Base-by-base conservation (phyloP, 2,113 vertebrate genomes). In the Odontophorus gujanensis region DNA sequence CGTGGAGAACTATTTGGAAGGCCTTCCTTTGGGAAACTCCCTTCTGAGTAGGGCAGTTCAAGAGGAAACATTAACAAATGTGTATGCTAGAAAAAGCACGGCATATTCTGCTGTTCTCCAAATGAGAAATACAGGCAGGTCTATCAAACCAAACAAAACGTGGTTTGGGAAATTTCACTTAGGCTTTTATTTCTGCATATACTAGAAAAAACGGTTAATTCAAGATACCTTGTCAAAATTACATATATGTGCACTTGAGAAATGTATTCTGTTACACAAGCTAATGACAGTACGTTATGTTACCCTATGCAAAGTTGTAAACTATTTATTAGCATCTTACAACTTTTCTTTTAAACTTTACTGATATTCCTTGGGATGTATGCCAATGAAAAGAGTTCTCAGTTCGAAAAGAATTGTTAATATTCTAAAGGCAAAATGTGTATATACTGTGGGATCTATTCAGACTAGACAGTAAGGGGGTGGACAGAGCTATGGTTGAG, bases 11-110 rank as follows among this genome's bases (percentile, higher is more conserved):
- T 78, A 17, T 69, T 85, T 90, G 83, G 83, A 93, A 96, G 32
- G 47, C 48, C 34, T 94, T 73, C 45, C 80, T 89, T 81, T 72
- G 86, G 90, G 80, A 95, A 94, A 93, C 57, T 92, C 82, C 90
- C 63, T 74, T 65, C 45, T 71, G 61, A 83, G n/a, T n/a, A 38
- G 48, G n/a, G 4, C 50, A 85, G 67, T 68, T 81, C 76, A 63
- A 42, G 72, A 92, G 51, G 68, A 78, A 95, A 85, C 79, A 80
- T 26, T 73, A 85, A 69, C 58, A 72, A 78, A 57, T 51, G 32
- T 2, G 0, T 26, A 12, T 10, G 21, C 20, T n/a, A 53, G 48
- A 36, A 40, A 91, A 22, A 19, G 36, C 32, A 65, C 25, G 30
- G 30, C 9, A 17, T 42, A 66, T 7, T 32, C 67, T 59, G 32